Evolutionary conservation across 2,888 invertebrate genomes (phyloP).

Genomic region (Drosophila quinaria): DNA sequence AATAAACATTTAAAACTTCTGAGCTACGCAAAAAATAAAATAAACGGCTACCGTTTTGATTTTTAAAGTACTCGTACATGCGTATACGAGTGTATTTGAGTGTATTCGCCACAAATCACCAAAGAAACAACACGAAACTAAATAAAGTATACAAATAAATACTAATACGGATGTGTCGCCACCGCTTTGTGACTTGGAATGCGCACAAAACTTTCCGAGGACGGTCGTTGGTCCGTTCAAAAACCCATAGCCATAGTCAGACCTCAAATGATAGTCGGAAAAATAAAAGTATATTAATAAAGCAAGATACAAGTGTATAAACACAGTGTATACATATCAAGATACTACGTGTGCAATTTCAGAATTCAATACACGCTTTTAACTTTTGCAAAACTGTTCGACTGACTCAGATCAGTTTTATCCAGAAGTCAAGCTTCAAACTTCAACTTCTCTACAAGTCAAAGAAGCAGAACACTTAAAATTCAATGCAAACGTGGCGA

Average conservation of each 20-base stretch:
- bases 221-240: constrained; percentile 74
- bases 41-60: constrained; percentile 51
- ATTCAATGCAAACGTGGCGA: constrained; percentile 18
- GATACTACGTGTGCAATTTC: constrained; percentile 35
- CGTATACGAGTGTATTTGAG: constrained; percentile 3
- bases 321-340: constrained; percentile 27
- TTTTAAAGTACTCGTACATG: constrained; percentile 2
- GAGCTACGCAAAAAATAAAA: constrained; percentile 52
- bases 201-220: constrained; percentile 60
- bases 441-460: constrained; percentile 30
- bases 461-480: constrained; percentile 20
- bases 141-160: constrained; percentile 33
- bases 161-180: constrained; percentile 65
- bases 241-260: constrained; percentile 7
- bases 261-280: constrained; percentile 18
- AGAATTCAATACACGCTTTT: constrained; percentile 62
- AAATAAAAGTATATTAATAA: constrained; percentile 8
- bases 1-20: constrained; percentile 40
- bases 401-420: constrained; percentile 34
- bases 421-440: constrained; percentile 50
- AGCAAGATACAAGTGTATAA: constrained; percentile 17
- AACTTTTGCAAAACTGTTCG: constrained; percentile 13
- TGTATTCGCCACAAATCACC: constrained; percentile 20
- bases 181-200: constrained; percentile 37
- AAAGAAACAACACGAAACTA: constrained; percentile 35